Evolutionary conservation across 2,113 vertebrate species (phyloP).

Genomic region (Pseudorasbora parva): DNA sequence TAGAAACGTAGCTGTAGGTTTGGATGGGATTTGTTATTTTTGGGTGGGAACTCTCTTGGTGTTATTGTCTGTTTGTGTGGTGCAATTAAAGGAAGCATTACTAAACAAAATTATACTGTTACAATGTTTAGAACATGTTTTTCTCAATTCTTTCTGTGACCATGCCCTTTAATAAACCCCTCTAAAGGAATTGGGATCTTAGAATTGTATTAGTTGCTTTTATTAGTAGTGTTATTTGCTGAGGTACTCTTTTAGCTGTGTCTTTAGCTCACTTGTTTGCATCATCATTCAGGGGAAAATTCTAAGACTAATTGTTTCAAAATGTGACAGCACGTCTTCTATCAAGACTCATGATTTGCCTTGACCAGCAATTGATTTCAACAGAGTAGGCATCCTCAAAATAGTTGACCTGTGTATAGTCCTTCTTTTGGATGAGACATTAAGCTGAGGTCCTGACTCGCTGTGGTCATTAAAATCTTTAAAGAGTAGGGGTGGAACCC

Average conservation of each 20-base stretch:
- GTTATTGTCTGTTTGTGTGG: conserved; percentile 1
- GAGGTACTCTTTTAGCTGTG: background rate
- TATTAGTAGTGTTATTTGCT: background rate
- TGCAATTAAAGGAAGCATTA: background rate
- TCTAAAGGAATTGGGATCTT: background rate
- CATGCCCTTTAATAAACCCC: conserved; percentile 20
- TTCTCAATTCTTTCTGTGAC: background rate
- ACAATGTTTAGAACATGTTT: background rate
- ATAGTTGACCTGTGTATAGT: too few relatives aligned
- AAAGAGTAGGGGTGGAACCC: too few relatives aligned
- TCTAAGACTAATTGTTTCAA: background rate
- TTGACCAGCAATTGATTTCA: background rate
- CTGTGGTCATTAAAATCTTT: too few relatives aligned
- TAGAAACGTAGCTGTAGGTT: conserved; percentile 26
- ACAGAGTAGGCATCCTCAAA: background rate
- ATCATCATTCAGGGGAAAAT: background rate
- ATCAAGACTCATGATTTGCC: background rate
- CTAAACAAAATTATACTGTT: background rate
- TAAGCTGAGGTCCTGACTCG: too few relatives aligned
- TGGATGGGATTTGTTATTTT: conserved; percentile 29
- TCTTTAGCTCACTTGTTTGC: background rate
- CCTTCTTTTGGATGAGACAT: too few relatives aligned
- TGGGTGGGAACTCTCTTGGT: background rate
- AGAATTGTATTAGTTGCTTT: background rate
- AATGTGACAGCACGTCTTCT: background rate